These are phyloP conservation scores for Pelobates fuscus DNA, from an alignment of 2,113 vertebrate genomes.

Conservation along the genomic window DNA sequence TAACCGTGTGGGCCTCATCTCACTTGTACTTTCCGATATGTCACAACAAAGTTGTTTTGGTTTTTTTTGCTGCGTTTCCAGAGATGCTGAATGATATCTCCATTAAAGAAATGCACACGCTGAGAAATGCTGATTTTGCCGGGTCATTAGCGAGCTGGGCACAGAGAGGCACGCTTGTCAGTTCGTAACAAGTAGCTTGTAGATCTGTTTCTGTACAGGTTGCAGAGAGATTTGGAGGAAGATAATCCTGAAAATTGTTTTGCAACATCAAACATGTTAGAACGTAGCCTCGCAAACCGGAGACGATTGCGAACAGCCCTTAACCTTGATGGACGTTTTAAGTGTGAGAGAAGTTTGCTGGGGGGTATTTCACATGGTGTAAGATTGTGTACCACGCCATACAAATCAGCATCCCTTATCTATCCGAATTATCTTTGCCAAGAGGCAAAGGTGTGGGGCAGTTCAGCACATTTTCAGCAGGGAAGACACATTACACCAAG, in stretches of 20 bases:
- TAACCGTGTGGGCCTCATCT: too few species aligned
- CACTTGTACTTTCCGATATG: too few species aligned
- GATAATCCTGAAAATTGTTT: not conserved
- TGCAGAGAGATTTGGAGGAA: not conserved
- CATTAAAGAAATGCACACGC: not conserved
- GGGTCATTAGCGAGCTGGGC: too few species aligned
- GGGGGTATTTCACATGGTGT: conserved; percentile 20
- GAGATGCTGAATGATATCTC: not conserved
- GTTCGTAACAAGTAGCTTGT: too few species aligned
- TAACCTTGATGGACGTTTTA: not conserved
- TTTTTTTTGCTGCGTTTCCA: too few species aligned
- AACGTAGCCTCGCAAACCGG: not conserved
- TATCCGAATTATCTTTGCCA: conserved; percentile 7
- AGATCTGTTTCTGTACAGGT: not conserved
- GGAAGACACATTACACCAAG: too few species aligned
- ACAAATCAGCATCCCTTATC: not conserved
- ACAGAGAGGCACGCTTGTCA: too few species aligned
- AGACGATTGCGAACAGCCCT: not conserved
- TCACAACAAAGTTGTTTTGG: too few species aligned
- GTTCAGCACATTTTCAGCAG: not conserved
- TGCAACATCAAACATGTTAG: not conserved
- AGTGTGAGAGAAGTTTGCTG: not conserved
- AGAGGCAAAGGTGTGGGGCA: not conserved
- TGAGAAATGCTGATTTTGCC: not conserved
- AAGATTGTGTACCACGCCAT: not conserved